These are phyloP conservation scores for Drosophila hamatofila DNA, from an alignment of 2,888 invertebrate genomes.

Conservation along the genomic window DNA sequence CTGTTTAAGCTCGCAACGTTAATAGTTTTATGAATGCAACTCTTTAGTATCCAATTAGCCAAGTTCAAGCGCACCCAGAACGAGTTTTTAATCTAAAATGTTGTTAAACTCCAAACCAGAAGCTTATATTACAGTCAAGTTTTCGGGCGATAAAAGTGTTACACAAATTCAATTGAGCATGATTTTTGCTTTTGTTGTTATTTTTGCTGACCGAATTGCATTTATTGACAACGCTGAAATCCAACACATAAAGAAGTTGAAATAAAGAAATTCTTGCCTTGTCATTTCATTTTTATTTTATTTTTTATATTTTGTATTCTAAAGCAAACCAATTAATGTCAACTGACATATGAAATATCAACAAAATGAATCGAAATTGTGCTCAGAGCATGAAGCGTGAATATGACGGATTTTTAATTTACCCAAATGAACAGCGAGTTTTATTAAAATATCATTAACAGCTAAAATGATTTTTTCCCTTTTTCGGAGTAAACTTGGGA, in stretches of 20 bases:
- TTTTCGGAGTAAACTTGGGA: not conserved
- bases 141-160: not conserved
- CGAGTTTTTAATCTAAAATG: slow-evolving; percentile 1
- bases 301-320: slow-evolving; percentile 21
- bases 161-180: slow-evolving; percentile 30
- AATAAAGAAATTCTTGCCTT: slow-evolving; percentile 30
- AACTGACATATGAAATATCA: slow-evolving; percentile 19
- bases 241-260: slow-evolving; percentile 19
- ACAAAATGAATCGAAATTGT: not conserved
- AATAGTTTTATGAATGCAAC: not conserved
- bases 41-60: slow-evolving; percentile 4
- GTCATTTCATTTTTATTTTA: slow-evolving; percentile 7
- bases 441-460: not conserved
- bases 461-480: not conserved
- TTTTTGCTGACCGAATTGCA: slow-evolving; percentile 21
- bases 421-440: not conserved
- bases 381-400: not conserved
- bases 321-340: slow-evolving; percentile 27
- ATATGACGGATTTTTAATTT: not conserved
- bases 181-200: not conserved
- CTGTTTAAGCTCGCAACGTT: not conserved
- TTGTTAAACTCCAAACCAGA: not conserved
- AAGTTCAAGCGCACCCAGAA: not conserved
- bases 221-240: not conserved
- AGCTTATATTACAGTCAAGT: slow-evolving; percentile 15